Evolutionary conservation across 2,113 vertebrate species (phyloP).

Genomic region (Epinephelus cyanopodus): DNA sequence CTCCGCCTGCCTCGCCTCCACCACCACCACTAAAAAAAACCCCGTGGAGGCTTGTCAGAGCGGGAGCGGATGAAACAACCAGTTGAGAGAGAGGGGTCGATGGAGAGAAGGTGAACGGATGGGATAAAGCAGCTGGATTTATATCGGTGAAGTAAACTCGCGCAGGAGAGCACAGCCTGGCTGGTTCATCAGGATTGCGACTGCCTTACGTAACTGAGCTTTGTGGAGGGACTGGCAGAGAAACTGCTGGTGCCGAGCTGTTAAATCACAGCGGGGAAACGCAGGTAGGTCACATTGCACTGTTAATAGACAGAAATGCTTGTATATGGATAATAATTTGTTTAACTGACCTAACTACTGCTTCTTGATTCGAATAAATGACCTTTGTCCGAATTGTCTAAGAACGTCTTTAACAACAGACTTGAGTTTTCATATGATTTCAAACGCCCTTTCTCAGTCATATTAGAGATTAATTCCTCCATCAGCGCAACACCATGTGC

Average conservation of each 20-base stretch:
- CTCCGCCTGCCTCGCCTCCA: conserved; percentile 30
- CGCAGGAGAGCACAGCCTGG: conserved; percentile 20
- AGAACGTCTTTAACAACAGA: neutral
- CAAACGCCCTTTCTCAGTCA: conserved; percentile 15
- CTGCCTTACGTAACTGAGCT: conserved; percentile 80
- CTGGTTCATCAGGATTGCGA: conserved; percentile 29
- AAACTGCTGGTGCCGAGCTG: conserved; percentile 42
- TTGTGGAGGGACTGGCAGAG: conserved; percentile 44
- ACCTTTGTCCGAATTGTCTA: neutral
- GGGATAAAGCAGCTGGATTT: neutral
- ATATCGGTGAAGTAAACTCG: conserved; percentile 9
- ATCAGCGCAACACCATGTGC: conserved; percentile 47
- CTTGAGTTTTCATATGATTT: neutral
- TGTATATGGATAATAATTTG: neutral
- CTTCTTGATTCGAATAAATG: neutral
- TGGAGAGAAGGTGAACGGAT: conserved; percentile 11
- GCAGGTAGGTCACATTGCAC: conserved; percentile 67
- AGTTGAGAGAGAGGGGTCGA: neutral
- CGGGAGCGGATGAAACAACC: conserved; percentile 2
- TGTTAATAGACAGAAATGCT: neutral
- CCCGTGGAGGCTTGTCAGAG: neutral
- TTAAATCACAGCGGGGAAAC: conserved; percentile 31
- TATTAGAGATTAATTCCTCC: conserved; percentile 54
- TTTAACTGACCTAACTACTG: accelerated
- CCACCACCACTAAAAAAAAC: neutral